Evolutionary conservation across 92 coral and sea anemone species (phyloP).

Genomic region (Zoanthus sociatus): DNA sequence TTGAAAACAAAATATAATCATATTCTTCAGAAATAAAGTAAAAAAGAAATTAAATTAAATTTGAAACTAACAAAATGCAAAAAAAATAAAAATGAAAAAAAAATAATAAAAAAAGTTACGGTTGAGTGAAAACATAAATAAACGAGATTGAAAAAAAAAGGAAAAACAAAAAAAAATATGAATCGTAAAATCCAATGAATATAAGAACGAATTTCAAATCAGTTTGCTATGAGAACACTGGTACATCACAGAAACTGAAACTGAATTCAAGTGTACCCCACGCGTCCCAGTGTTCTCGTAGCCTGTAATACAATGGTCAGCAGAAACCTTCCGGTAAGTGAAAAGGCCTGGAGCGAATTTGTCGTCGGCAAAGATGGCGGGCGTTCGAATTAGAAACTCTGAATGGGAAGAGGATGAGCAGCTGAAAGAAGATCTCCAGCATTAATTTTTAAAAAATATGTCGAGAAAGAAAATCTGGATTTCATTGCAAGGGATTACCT

Average conservation of each 20-base stretch:
- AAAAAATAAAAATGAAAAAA: neutral
- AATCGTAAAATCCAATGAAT: neutral
- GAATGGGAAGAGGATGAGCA: constrained; percentile 49
- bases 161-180: neutral
- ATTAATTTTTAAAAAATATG: constrained; percentile 40
- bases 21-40: neutral
- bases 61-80: constrained; percentile 2
- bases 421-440: constrained; percentile 25
- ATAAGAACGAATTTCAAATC: neutral
- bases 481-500: constrained; percentile 48
- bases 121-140: neutral
- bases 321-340: constrained; percentile 3
- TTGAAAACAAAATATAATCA: constrained; percentile 1
- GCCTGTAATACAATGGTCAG: constrained; percentile 18
- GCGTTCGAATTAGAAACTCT: constrained; percentile 31
- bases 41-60: neutral
- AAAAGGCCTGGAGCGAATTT: constrained; percentile 4
- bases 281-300: constrained; percentile 9
- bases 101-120: neutral
- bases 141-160: neutral
- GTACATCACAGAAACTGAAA: constrained; percentile 8
- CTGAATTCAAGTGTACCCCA: neutral
- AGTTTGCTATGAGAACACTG: no score
- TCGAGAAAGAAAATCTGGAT: constrained; percentile 35
- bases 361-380: constrained; percentile 22